Conservation (phyloP, 2,888 invertebrate species). For the Ornithoptera priamus region DNA sequence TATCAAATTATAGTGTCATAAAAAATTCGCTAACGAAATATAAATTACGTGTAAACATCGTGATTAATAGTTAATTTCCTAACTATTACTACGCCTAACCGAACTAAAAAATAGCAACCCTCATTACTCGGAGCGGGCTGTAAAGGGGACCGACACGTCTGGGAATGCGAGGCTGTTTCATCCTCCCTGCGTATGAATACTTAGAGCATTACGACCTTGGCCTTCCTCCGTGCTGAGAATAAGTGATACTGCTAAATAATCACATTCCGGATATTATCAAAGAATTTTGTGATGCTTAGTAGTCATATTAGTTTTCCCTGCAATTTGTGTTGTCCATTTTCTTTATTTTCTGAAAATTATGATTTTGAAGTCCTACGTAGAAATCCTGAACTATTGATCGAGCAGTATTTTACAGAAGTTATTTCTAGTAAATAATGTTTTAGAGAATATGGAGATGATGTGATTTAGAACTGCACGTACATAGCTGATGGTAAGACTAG, state of each 20-base stretch:
- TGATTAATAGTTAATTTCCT: not conserved
- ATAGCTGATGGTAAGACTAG: too few species aligned
- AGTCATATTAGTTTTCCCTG: not conserved
- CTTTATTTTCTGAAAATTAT: too few species aligned
- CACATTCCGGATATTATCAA: slow-evolving; percentile 33
- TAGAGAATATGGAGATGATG: too few species aligned
- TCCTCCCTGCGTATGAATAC: slow-evolving; percentile 29
- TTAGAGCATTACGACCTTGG: slow-evolving; percentile 36
- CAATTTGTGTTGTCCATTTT: too few species aligned
- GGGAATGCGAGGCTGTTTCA: slow-evolving; percentile 38
- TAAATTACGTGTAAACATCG: not conserved
- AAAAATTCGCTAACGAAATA: too few species aligned
- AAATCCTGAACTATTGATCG: too few species aligned
- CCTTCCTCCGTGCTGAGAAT: slow-evolving; percentile 30
- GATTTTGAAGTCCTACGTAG: too few species aligned
- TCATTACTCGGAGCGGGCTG: slow-evolving; percentile 3
- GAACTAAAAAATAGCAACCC: not conserved
- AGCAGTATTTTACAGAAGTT: too few species aligned
- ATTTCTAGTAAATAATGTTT: too few species aligned
- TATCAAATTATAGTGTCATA: too few species aligned
- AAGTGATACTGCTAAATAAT: slow-evolving; percentile 35
- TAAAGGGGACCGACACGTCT: slow-evolving; percentile 28
- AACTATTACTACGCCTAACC: not conserved
- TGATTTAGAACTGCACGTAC: too few species aligned
- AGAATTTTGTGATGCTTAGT: slow-evolving; percentile 8